Evolutionary conservation across 2,888 invertebrate genomes (phyloP), one percentile per base, ranked within the genome.

Genomic region (Dolomedes plantarius): DNA sequence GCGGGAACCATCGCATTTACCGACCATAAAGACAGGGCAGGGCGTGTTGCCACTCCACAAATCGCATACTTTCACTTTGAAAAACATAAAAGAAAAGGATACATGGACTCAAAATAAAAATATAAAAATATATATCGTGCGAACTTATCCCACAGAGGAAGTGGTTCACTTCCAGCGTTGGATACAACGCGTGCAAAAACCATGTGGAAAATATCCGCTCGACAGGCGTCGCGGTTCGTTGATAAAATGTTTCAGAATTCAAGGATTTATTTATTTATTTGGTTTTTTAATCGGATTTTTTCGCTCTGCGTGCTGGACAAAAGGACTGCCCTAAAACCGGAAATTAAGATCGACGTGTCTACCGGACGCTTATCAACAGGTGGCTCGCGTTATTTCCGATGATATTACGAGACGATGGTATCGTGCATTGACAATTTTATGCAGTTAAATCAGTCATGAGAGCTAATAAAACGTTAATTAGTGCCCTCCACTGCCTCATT

Each of bases 221-320:
- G 2, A 83, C 83, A 83, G 83, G 86, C 79, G 74, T 71, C 79
- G 68, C 86, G 86, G 86, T 79, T 31, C 74, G 79, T 46, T 86
- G 86, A 36, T 71, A 74, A 79, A 86, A 67, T 73, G 62, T 83
- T 83, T 50, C 77, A 74, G 65, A 62, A 79, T 64, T 74, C 85
- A 79, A 86, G 86, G 86, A 78, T 83, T 77, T 82, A 56, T 16
- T 46, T 56, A 56, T 56, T 56, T 56, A 56, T 82, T 75, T 75
- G 13, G 5, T 56, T 46, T 64, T 64, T 72, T 32, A 68, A 56
- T 77, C 67, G 65, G 56, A 73, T 73, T 68, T 78, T 68, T 36
- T 75, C 16, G 29, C 3, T 73, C n/a, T 41, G 50, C 64, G 28
- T 65, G 67, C 69, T 27, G 69, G 64, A 72, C 76, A 79, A 74